A percentile compares a stretch with the other conserved stretches of the same genome.
These are phyloP conservation scores for Myzus persicae DNA, from an alignment of 1,140 invertebrate genomes.

Conservation along the genomic window DNA sequence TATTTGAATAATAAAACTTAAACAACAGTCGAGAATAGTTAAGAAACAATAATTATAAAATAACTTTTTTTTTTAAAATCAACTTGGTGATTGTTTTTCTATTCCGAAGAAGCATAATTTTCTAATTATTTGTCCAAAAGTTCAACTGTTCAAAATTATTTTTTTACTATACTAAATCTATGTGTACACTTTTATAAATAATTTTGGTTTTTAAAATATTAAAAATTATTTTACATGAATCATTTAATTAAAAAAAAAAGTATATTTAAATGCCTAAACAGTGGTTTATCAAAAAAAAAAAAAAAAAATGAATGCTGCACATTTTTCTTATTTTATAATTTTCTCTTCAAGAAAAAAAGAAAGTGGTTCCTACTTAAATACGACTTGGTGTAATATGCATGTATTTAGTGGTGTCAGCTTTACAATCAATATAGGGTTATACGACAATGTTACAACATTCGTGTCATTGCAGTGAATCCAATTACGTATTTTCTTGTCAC, in stretches of 20 bases:
- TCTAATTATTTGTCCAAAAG: neutral
- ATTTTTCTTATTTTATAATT: too few species aligned
- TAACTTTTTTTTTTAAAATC: neutral
- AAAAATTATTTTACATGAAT: too few species aligned
- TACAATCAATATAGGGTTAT: too few species aligned
- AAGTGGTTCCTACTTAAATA: too few species aligned
- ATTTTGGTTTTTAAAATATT: neutral
- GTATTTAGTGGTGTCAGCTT: neutral
- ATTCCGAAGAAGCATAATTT: neutral
- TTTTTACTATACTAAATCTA: neutral
- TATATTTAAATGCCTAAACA: too few species aligned
- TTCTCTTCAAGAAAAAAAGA: too few species aligned
- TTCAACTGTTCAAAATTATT: neutral
- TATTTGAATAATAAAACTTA: neutral
- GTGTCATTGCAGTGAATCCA: neutral
- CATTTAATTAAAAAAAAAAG: too few species aligned
- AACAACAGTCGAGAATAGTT: neutral
- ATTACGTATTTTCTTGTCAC: neutral
- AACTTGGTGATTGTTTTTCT: neutral
- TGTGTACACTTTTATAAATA: neutral
- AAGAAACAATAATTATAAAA: neutral
- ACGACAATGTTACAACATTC: neutral
- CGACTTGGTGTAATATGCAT: too few species aligned
- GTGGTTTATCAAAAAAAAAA: too few species aligned
- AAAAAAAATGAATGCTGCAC: too few species aligned